Percentiles rank a stretch among this genome's conserved stretches.
Evolutionary conservation across 2,113 vertebrate species (phyloP).

Genomic region (Pitta sordida): DNA sequence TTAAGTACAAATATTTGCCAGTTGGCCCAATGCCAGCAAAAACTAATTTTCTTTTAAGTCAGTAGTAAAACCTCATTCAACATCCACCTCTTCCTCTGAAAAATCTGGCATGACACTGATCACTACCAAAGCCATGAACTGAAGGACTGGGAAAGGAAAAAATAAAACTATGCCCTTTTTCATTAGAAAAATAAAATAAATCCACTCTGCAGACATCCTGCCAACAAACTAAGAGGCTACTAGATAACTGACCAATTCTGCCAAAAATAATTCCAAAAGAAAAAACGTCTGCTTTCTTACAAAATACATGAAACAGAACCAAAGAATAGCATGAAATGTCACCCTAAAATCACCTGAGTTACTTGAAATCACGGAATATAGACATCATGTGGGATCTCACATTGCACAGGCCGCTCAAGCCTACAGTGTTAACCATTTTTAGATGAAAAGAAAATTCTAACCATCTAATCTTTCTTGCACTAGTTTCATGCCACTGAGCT

Average conservation of each 20-base stretch:
- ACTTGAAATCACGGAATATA: not conserved
- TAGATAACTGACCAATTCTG: not conserved
- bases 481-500: not conserved
- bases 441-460: not conserved
- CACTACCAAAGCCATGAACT: not conserved
- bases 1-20: constrained; percentile 10
- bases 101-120: not conserved
- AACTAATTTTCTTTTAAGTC: not conserved
- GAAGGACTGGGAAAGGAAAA: not conserved
- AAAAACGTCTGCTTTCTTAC: not conserved
- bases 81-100: not conserved
- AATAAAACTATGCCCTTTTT: not conserved
- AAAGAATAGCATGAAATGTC: not conserved
- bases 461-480: not conserved
- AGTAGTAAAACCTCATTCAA: not conserved
- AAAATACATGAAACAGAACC: not conserved
- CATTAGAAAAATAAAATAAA: not conserved
- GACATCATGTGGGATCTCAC: not conserved
- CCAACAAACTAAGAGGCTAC: not conserved
- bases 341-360: not conserved
- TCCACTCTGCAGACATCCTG: not conserved
- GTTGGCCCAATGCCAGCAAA: not conserved
- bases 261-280: not conserved
- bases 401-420: not conserved
- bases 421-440: not conserved